Conservation (phyloP, 2,888 invertebrate genomes). For the Rhamnusium bicolor region DNA sequence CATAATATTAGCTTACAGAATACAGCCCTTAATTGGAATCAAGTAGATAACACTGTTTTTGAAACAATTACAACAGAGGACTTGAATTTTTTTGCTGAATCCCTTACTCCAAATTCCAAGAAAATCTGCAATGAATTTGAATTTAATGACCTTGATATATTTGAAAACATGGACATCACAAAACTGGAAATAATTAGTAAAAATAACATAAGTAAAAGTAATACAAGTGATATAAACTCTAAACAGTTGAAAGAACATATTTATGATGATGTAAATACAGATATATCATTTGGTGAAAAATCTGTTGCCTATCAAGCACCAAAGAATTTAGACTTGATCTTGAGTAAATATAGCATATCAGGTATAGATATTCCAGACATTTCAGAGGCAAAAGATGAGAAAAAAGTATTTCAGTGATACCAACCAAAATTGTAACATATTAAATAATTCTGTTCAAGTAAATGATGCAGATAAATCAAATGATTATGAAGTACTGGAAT, state of each 20-base stretch:
- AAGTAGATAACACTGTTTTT: slow-evolving; percentile 51
- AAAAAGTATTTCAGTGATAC: background rate
- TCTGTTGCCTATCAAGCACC: slow-evolving; percentile 57
- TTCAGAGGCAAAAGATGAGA: background rate
- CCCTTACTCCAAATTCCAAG: slow-evolving; percentile 46
- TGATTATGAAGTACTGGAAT: slow-evolving; percentile 48
- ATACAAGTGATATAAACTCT: background rate
- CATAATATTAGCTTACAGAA: background rate
- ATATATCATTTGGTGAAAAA: slow-evolving; percentile 39
- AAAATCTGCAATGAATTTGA: background rate
- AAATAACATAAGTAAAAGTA: too few species aligned
- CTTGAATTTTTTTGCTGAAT: slow-evolving; percentile 55
- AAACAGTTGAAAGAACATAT: slow-evolving; percentile 30
- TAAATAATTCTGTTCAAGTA: background rate
- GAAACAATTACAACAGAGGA: slow-evolving; percentile 57
- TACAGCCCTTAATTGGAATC: slow-evolving; percentile 37
- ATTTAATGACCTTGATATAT: background rate
- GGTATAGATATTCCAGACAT: slow-evolving; percentile 31
- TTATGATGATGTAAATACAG: slow-evolving; percentile 36
- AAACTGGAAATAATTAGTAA: slow-evolving; percentile 35
- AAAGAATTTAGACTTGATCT: slow-evolving; percentile 51
- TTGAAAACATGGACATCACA: slow-evolving; percentile 43
- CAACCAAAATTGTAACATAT: background rate
- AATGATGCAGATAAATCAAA: slow-evolving; percentile 24
- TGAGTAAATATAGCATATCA: slow-evolving; percentile 51